Evolutionary conservation across 2,113 vertebrate species (phyloP), one percentile per base, ranked within the genome.

Genomic region (Ciconia boyciana): DNA sequence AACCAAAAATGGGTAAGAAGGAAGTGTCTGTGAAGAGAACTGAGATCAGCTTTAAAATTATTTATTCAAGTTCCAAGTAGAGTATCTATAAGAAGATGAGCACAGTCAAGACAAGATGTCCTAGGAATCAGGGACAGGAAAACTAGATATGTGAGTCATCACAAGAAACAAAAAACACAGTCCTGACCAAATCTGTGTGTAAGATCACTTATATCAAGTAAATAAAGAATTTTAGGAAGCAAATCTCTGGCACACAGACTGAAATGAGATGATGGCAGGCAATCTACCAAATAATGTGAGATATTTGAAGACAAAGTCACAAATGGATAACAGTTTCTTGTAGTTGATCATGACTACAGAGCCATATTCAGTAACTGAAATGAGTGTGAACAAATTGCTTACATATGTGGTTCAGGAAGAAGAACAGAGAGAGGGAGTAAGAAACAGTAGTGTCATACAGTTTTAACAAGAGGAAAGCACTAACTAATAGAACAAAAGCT

Each of bases 211-310:
- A 9, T 25, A 52, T 52, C 17, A 64, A 54, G 41, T 36, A 81
- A 87, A 94, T 46, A n/a, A 78, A 88, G 79, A 91, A 46, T 74
- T 80, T 89, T 49, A 94, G 58, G 82, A 92, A 88, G 90, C 10
- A 88, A 79, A 65, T 76, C 61, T 93, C 70, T 90, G 44, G 57
- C 66, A 85, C 51, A 90, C 21, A 80, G 85, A 93, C 66, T 89
- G 46, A 95, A 94, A 96, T 93, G 94, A 94, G 83, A 88, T 76
- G 57, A 93, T 36, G 58, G 79, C 83, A 93, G 58, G 71, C 75
- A 93, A 83, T 39, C 85, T 92, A 94, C n/a, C 74, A 93, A 83
- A 72, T 89, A 55, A 55, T 29, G 89, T 62, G 41, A 83, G n/a
- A 39, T 76, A 85, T 64, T 68, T 79, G 69, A 90, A 92, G 76